Evolutionary conservation across 2,113 vertebrate genomes (phyloP).

Genomic region (Corynorhinus townsendii): DNA sequence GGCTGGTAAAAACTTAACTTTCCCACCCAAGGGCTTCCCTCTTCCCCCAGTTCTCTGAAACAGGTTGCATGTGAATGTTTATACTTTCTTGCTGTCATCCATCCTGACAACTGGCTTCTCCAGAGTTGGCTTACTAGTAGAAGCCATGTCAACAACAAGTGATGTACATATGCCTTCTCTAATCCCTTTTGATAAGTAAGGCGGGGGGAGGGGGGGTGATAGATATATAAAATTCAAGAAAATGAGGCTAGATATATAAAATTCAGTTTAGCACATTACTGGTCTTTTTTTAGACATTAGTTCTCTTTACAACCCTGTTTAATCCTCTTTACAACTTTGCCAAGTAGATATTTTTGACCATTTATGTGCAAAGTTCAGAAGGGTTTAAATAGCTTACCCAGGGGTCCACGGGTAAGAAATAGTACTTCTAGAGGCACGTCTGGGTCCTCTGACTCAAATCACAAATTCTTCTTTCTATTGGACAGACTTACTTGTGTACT

Average conservation of each 20-base stretch:
- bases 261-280: background rate
- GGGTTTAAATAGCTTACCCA: background rate
- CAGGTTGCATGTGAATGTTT: background rate
- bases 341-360: background rate
- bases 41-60: background rate
- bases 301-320: background rate
- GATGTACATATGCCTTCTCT: background rate
- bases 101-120: background rate
- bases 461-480: background rate
- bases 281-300: background rate
- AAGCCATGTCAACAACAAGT: conserved; percentile 20
- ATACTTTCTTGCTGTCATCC: background rate
- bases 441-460: background rate
- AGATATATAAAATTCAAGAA: background rate
- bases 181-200: background rate
- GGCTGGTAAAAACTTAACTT: background rate
- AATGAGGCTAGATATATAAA: background rate
- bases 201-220: rapidly evolving
- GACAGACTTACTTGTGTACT: background rate
- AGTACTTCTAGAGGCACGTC: background rate
- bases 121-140: background rate
- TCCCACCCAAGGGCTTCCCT: background rate
- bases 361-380: background rate
- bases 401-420: background rate
- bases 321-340: background rate